Percentiles rank a stretch among this genome's conserved stretches.
Evolutionary conservation across 53 echinoderm and acorn worm species (phyloP).

Genomic region (Holothuria scabra): DNA sequence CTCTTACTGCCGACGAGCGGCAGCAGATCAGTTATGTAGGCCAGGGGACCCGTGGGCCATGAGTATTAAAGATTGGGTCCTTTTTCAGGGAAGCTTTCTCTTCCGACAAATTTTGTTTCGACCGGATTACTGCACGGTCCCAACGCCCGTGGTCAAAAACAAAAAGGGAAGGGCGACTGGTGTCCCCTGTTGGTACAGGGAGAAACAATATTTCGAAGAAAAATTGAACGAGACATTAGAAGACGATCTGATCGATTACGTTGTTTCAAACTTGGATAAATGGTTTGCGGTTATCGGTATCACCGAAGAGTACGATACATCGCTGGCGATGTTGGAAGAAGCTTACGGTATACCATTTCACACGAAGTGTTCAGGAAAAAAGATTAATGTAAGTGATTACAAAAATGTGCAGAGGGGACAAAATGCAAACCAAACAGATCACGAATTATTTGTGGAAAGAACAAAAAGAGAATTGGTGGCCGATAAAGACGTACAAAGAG

Average conservation of each 20-base stretch:
- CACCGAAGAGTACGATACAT: constrained; percentile 78
- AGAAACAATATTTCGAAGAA: constrained; percentile 65
- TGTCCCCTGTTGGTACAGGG: constrained; percentile 81
- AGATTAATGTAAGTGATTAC: constrained; percentile 64
- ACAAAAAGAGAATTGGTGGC: constrained; percentile 54
- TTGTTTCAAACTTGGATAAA: constrained; percentile 70
- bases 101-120: constrained; percentile 81
- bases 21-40: constrained; percentile 74
- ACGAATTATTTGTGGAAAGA: constrained; percentile 26
- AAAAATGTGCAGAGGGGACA: constrained; percentile 45
- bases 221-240: constrained; percentile 48
- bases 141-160: background rate
- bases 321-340: constrained; percentile 73
- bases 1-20: constrained; percentile 74
- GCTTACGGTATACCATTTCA: constrained; percentile 79
- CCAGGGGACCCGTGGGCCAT: constrained; percentile 69
- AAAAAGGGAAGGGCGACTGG: background rate
- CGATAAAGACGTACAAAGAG: constrained; percentile 61
- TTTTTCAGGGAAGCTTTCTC: constrained; percentile 88
- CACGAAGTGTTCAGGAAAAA: constrained; percentile 50
- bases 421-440: constrained; percentile 37
- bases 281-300: constrained; percentile 91
- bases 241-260: constrained; percentile 62
- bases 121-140: constrained; percentile 59
- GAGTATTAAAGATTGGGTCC: constrained; percentile 77